Base-by-base conservation (phyloP, 53 echinoderm and acorn worm genomes). In the Hippasteria phrygiana region DNA sequence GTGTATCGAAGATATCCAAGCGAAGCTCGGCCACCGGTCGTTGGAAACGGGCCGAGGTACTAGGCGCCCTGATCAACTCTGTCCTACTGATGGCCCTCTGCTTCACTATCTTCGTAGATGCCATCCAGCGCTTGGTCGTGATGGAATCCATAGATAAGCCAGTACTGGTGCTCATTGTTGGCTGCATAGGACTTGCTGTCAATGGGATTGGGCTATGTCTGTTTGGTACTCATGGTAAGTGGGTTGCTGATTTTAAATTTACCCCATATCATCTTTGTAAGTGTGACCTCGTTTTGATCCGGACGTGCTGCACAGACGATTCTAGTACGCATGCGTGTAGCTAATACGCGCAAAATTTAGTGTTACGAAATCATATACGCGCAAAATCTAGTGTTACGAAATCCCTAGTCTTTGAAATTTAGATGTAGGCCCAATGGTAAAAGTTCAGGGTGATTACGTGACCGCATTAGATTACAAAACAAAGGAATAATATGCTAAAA, bases 71-170 rank as follows among this genome's bases (percentile, higher is more conserved):
- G 0, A 93, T 96, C 22, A 96, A 96, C 72, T 87, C 95, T 9
- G 95, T 96, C 29, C 93, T 96, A 40, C 88, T 96, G 29, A 70
- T 96, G 5, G 95, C 96, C 11, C 90, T 96, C 16, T 96, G 96
- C 62, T 96, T 96, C 43, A 94, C 96, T 1, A 93, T 96, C 55
- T 71, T 95, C 28, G 93, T 96, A 12, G 96, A 96, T 48, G 93
- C 93, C 0, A 38, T 95, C 27, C 91, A 95, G 24, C 75, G 96
- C 17, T 87, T 95, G 38, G 48, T 95, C 28, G 37, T 32, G 36
- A 1, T 74, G 63, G 95, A 96, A 51, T 47, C 91, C 48, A 93
- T 96, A 16, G 78, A 71, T 1, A 77, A 96, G 42, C 93, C 96
- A 3, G 37, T 47, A 11, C 63, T 92, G 51, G 92, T 96, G 5